Evolutionary conservation across 2,113 vertebrate genomes (phyloP).

Genomic region (Corythornis cristatus): DNA sequence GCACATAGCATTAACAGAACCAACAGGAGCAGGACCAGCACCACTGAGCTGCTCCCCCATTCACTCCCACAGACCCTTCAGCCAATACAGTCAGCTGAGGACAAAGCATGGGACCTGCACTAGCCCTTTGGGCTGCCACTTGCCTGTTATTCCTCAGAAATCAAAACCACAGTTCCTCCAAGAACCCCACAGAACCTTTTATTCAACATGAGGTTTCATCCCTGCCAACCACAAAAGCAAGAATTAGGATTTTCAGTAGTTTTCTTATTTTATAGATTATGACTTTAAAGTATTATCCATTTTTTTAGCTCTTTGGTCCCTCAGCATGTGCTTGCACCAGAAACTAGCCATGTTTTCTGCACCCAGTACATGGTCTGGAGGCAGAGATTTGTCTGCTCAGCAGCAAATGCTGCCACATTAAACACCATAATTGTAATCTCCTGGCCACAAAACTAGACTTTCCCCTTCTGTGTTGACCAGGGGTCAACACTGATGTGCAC

Average conservation of each 20-base stretch:
- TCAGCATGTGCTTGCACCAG: fast-evolving
- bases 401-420: background rate
- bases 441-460: background rate
- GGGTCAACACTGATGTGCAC: background rate
- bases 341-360: background rate
- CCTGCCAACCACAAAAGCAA: background rate
- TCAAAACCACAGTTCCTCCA: background rate
- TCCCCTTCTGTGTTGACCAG: background rate
- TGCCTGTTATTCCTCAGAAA: background rate
- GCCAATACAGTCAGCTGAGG: background rate
- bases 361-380: background rate
- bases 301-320: background rate
- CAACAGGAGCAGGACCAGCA: background rate
- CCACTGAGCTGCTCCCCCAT: background rate
- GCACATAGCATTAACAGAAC: background rate
- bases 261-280: background rate
- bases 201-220: background rate
- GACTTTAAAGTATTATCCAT: background rate
- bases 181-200: background rate
- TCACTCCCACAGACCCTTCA: background rate
- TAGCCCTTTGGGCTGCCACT: background rate
- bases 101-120: background rate
- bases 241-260: background rate
- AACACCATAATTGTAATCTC: background rate
- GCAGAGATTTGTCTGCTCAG: background rate